Evolutionary conservation across 2,888 invertebrate species (phyloP), one percentile per base, ranked within the genome.

Genomic region (Drosophila greeni): DNA sequence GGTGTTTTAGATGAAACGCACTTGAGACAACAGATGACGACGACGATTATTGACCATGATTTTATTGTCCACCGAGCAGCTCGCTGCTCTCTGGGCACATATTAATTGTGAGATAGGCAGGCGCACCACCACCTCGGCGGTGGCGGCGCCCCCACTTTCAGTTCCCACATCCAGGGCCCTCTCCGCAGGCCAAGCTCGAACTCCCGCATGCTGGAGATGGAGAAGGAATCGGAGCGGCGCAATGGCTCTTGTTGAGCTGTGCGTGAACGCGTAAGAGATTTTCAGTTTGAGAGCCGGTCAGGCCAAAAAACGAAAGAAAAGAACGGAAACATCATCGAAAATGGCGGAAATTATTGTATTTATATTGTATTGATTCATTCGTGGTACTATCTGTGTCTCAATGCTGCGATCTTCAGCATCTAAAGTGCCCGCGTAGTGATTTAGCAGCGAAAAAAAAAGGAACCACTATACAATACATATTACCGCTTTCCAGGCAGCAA

Each of bases 1-100:
- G 87, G 87, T 87, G 87, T 87, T 87, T 87, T 87, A 87, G 87
- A 87, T 87, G 86, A 86, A 85, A 85, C 81, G 85, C 84, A 82
- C 80, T 81, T 85, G 85, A 86, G 86, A 84, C 86, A 76, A 75
- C 81, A 84, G 80, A 76, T 73, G 76, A 77, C 73, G 74, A 76
- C 73, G 73, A 82, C 80, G 79, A 82, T 79, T 73, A 78, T 78
- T 77, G 73, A 76, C 69, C 67, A 76, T 76, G 75, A 76, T 75
- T 75, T 72, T 68, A 64, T 77, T 78, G 66, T 73, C 47, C 72
- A 54, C 42, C 73, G 51, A n/a, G 40, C 23, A n/a, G 40, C 23
- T 5, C 5, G 5, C 23, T 24, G 42, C 16, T 42, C 49, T 29
- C 37, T 54, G 36, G 59, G 14, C 59, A 60, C 33, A 39, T 56